phyloP scores from a whole-genome alignment of 2,113 vertebrate genomes.

The Clarias batrachus region DNA sequence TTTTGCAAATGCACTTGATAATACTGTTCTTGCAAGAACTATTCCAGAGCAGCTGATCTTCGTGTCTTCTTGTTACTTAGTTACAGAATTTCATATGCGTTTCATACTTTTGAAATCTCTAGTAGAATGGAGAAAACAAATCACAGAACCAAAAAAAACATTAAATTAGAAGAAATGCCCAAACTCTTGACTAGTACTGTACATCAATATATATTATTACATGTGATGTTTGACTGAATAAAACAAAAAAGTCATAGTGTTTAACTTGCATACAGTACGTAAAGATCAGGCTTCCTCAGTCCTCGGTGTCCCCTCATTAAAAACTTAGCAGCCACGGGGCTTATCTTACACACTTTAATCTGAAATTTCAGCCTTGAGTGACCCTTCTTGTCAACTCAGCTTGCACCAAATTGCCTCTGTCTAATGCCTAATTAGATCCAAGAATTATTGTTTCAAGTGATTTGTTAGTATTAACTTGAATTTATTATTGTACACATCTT shows the following conservation, averaged over 20 bases:
- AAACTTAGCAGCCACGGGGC: slow-evolving; percentile 23
- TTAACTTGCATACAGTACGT: neutral
- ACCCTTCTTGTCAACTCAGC: neutral
- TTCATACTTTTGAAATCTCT: too few species aligned
- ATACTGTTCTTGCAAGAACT: too few species aligned
- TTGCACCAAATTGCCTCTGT: slow-evolving; percentile 30
- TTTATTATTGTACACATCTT: neutral
- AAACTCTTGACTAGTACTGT: too few species aligned
- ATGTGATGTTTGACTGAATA: neutral
- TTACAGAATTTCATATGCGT: too few species aligned
- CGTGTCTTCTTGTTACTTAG: too few species aligned
- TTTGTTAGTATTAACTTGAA: slow-evolving; percentile 30
- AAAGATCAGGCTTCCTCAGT: neutral
- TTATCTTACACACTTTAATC: slow-evolving; percentile 50
- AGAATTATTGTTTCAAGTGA: slow-evolving; percentile 27
- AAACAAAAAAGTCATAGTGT: neutral
- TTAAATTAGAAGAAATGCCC: too few species aligned
- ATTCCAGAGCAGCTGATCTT: too few species aligned
- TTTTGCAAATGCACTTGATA: too few species aligned
- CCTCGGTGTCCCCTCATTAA: slow-evolving; percentile 41
- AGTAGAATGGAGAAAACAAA: too few species aligned
- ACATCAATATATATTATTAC: too few species aligned
- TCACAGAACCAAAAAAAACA: too few species aligned
- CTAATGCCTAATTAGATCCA: slow-evolving; percentile 36
- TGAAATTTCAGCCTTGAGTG: slow-evolving; percentile 45